These are phyloP conservation scores for Spisula solida DNA, from an alignment of 2,888 invertebrate species.

Conservation along the genomic window DNA sequence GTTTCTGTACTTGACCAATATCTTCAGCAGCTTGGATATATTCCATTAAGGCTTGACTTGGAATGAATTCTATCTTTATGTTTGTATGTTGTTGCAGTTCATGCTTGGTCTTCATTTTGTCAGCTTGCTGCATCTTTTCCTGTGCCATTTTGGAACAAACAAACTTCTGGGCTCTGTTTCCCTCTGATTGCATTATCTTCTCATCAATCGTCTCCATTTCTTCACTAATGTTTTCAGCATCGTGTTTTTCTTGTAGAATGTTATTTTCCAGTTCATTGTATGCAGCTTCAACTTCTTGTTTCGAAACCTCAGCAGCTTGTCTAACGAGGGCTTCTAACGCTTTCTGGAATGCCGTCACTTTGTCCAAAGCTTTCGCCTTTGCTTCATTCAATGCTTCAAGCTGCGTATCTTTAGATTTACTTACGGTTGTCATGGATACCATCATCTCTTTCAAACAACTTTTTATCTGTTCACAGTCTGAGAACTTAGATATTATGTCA, in stretches of 20 bases:
- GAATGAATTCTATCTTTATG: neutral
- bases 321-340: neutral
- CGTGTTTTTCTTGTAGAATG: neutral
- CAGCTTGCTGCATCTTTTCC: neutral
- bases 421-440: too few relatives aligned
- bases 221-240: neutral
- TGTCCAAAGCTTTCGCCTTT: too few relatives aligned
- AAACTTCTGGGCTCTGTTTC: neutral
- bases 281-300: neutral
- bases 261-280: neutral
- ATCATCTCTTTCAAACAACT: too few relatives aligned
- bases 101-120: neutral
- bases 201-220: neutral
- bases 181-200: neutral
- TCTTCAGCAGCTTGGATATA: neutral
- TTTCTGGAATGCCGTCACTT: too few relatives aligned
- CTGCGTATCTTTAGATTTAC: too few relatives aligned
- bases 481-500: too few relatives aligned
- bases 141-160: neutral
- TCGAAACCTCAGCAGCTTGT: neutral
- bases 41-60: neutral
- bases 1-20: neutral
- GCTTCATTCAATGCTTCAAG: too few relatives aligned
- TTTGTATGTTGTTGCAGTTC: neutral
- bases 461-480: too few relatives aligned